Percentiles rank a stretch among this genome's conserved stretches.
Evolutionary conservation across 2,888 invertebrate genomes (phyloP).

Genomic region (Yponomeuta malinellus): DNA sequence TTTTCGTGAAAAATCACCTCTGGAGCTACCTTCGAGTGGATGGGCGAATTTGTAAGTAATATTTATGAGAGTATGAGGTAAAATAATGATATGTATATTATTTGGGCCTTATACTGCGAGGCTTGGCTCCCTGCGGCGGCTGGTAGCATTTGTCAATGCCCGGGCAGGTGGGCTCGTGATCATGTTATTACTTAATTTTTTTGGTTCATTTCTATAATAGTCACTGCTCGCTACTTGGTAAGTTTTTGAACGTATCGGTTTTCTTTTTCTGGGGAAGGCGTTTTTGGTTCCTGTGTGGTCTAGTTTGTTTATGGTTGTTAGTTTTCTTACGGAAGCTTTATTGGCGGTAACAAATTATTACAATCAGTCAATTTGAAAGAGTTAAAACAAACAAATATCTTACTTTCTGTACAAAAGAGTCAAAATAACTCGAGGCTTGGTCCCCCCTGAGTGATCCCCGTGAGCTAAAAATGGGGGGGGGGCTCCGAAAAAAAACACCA

Average conservation of each 20-base stretch:
- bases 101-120: slow-evolving; percentile 50
- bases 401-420: background rate
- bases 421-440: background rate
- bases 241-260: slow-evolving; percentile 16
- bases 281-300: slow-evolving; percentile 21
- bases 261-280: slow-evolving; percentile 16
- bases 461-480: too few species aligned
- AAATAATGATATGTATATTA: slow-evolving; percentile 71
- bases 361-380: too few species aligned
- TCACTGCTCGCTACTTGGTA: slow-evolving; percentile 29
- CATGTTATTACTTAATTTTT: slow-evolving; percentile 58
- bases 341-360: slow-evolving; percentile 16
- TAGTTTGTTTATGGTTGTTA: slow-evolving; percentile 6
- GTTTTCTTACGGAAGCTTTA: slow-evolving; percentile 5
- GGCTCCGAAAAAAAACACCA: too few species aligned
- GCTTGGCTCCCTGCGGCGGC: slow-evolving; percentile 38
- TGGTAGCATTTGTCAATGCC: slow-evolving; percentile 65
- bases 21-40: slow-evolving; percentile 38
- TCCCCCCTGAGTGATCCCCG: background rate
- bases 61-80: slow-evolving; percentile 60
- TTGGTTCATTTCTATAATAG: slow-evolving; percentile 52
- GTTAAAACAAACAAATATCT: too few species aligned
- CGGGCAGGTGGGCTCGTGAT: slow-evolving; percentile 58
- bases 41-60: slow-evolving; percentile 55
- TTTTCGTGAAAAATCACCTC: slow-evolving; percentile 59